Conservation (phyloP, 2,113 vertebrate species). For the Vombatus ursinus region DNA sequence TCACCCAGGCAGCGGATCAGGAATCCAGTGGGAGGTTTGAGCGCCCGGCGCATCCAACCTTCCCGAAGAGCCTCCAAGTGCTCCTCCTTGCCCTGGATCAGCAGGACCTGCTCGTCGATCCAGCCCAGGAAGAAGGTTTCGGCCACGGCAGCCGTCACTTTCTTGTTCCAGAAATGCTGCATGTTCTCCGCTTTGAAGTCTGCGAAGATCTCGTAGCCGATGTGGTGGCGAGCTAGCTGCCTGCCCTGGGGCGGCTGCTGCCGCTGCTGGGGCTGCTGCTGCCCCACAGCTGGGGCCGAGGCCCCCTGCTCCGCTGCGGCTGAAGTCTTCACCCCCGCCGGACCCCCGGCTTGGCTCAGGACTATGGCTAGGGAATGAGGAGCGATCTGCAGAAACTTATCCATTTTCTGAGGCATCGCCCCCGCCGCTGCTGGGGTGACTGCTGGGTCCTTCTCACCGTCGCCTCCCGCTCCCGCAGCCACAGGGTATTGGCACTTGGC, state of each 20-base stretch:
- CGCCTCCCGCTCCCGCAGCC: background rate
- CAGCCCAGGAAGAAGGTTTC: conserved; percentile 97
- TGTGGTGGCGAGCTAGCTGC: conserved; percentile 89
- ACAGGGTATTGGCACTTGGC: background rate
- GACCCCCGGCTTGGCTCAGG: conserved; percentile 83
- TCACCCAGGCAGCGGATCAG: conserved; percentile 96
- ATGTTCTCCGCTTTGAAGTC: conserved; percentile 97
- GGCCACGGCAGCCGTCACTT: conserved; percentile 92
- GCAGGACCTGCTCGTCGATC: conserved; percentile 97
- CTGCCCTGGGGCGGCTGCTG: conserved; percentile 81
- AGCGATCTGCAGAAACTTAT: conserved; percentile 94
- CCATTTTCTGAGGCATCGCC: conserved; percentile 80
- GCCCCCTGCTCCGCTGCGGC: too few relatives aligned
- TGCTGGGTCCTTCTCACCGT: background rate
- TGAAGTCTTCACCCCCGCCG: background rate
- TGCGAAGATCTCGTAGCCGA: conserved; percentile 97
- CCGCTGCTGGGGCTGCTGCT: background rate
- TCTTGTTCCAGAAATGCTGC: conserved; percentile 95
- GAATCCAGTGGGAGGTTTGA: conserved; percentile 94
- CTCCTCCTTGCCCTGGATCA: conserved; percentile 96
- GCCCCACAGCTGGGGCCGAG: background rate
- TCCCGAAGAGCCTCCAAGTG: conserved; percentile 95
- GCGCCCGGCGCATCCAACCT: conserved; percentile 94
- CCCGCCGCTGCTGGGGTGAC: background rate
- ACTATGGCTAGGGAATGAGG: conserved; percentile 96